A percentile compares a stretch with the other conserved stretches of the same genome.
Evolutionary conservation across 2,888 invertebrate genomes (phyloP).

Genomic region (Halictus quadricinctus): DNA sequence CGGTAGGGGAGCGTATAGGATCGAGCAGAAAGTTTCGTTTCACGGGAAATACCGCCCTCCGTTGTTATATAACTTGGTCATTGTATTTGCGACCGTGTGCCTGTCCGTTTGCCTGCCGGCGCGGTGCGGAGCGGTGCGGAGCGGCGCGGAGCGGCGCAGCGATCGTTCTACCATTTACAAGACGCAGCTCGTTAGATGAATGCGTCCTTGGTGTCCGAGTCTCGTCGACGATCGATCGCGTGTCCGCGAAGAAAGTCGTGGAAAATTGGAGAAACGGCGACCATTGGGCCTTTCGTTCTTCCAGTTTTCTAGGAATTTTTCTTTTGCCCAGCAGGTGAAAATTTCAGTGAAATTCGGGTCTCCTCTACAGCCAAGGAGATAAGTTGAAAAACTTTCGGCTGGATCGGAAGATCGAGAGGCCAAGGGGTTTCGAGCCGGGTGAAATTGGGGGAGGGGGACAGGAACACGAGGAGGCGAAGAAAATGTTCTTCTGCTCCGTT

Average conservation of each 20-base stretch:
- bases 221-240: not conserved
- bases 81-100: not conserved
- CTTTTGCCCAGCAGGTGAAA: not conserved
- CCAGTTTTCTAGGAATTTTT: not conserved
- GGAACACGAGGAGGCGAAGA: slow-evolving; percentile 16
- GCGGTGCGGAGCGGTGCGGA: too few species aligned
- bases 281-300: not conserved
- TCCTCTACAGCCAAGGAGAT: too few species aligned
- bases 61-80: not conserved
- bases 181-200: slow-evolving; percentile 1
- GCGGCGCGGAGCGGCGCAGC: too few species aligned
- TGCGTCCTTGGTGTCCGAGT: not conserved
- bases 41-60: not conserved
- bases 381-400: not conserved
- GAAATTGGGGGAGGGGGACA: not conserved
- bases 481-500: slow-evolving; percentile 21
- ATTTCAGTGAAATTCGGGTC: not conserved
- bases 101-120: not conserved
- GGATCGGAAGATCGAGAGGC: not conserved
- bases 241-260: not conserved
- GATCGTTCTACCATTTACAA: not conserved
- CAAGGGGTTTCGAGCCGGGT: not conserved
- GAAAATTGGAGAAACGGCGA: not conserved
- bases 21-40: not conserved
- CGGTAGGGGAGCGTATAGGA: not conserved